phyloP scores from a whole-genome alignment of 2,113 vertebrate genomes.

The Sorex araneus region DNA sequence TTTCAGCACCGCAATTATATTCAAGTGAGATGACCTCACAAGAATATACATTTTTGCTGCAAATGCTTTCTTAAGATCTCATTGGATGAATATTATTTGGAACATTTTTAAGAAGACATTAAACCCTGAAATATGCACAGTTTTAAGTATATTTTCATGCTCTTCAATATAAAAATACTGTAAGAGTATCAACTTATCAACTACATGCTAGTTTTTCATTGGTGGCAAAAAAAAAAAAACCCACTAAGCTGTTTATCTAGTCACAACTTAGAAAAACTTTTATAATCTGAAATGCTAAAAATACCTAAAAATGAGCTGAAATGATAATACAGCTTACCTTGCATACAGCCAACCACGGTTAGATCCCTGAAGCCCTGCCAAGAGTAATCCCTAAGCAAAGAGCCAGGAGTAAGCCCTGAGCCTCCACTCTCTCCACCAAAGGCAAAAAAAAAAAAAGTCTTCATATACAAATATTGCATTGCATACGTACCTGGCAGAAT shows the following conservation, averaged over 20 bases:
- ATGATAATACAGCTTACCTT: too few relatives aligned
- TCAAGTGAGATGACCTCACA: not conserved
- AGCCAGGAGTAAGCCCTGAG: too few relatives aligned
- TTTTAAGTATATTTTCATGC: not conserved
- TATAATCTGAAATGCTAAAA: too few relatives aligned
- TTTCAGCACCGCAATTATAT: constrained; percentile 34
- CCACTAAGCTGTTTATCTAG: too few relatives aligned
- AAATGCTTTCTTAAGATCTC: constrained; percentile 17
- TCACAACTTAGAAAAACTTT: too few relatives aligned
- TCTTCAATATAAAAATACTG: constrained; percentile 51
- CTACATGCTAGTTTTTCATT: constrained; percentile 4
- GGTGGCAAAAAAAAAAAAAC: not conserved
- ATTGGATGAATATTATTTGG: constrained; percentile 6
- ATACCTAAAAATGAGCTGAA: too few relatives aligned
- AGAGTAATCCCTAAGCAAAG: not conserved
- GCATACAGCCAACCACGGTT: too few relatives aligned
- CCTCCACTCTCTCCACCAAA: too few relatives aligned
- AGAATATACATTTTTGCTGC: constrained; percentile 23
- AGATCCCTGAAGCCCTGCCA: not conserved
- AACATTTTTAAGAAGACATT: constrained; percentile 48
- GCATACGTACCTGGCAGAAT: constrained; percentile 87
- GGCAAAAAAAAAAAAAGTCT: not conserved
- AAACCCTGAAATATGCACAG: constrained; percentile 45
- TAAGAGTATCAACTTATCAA: not conserved
- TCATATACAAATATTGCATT: not conserved